These are phyloP conservation scores for Nowickia ferox DNA, from an alignment of 2,888 invertebrate genomes.

Conservation along the genomic window DNA sequence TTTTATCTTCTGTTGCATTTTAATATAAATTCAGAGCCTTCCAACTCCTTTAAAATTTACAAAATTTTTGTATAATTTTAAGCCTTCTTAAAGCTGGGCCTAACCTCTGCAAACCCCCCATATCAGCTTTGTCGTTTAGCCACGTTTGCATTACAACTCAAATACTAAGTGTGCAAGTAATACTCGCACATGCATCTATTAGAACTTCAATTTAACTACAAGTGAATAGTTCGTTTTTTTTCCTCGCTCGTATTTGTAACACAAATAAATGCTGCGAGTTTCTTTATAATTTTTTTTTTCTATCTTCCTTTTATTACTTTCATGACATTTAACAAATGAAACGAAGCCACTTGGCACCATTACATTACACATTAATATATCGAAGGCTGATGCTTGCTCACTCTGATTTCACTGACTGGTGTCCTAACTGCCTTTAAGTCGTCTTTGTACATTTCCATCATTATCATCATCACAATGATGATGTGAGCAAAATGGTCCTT, in stretches of 20 bases:
- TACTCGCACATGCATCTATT: conserved; percentile 23
- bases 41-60: too few species aligned
- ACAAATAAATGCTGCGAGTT: conserved; percentile 63
- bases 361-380: conserved; percentile 53
- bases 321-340: conserved; percentile 71
- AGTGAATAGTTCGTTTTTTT: conserved; percentile 5
- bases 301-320: conserved; percentile 36
- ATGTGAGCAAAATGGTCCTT: conserved; percentile 43
- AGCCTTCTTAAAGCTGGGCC: background rate
- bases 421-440: too few species aligned
- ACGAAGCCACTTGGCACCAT: conserved; percentile 72
- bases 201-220: conserved; percentile 36
- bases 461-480: background rate
- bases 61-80: too few species aligned
- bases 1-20: too few species aligned
- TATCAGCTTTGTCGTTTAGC: too few species aligned
- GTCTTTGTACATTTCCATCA: background rate
- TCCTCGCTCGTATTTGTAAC: conserved; percentile 32
- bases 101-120: too few species aligned
- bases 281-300: conserved; percentile 8
- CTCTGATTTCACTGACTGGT: too few species aligned
- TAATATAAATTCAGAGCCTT: too few species aligned
- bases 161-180: conserved; percentile 34
- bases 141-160: conserved; percentile 15
- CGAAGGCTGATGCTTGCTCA: too few species aligned